Evolutionary conservation across 2,113 vertebrate species (phyloP), one percentile per base, ranked within the genome.

Genomic region (Tringa solitaria): DNA sequence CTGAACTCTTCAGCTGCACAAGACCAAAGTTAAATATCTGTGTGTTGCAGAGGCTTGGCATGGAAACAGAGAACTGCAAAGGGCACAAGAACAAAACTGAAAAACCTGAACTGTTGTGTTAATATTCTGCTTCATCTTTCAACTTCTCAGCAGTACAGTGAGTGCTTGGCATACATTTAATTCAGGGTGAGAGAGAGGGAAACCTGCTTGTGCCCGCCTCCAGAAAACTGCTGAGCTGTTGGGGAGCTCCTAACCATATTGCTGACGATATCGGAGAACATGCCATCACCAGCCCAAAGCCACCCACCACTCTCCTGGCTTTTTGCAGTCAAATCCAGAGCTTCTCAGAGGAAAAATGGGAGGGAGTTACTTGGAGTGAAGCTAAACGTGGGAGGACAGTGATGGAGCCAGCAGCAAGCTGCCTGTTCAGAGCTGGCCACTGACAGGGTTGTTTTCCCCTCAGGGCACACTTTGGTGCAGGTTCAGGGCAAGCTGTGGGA

Each of bases 131-230:
- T 70, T 79, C 1, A 0, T 79, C 56, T 79, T 90, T 60, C 0
- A 0, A 30, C 65, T 59, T 79, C 60, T 63, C 27, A 8, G 45
- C 0, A 0, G 19, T 32, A 8, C 17, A 43, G 65, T 2, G 1
- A 7, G 17, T 68, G 37, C 53, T 89, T 20, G 37, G 30, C 43
- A 32, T 4, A 3, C n/a, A 10, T 60, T 69, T 57, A 30, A 48
- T 43, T 65, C 24, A 26, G 73, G 23, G 17, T 51, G 60, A 59
- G 43, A 22, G 23, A 30, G 74, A 81, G 39, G 45, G 32, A 67
- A 63, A 33, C 4, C 10, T 65, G 61, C 18, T 56, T 22, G 35
- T 69, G 80, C 50, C 43, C 39, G 23, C 32, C 15, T 53, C 8
- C 24, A 15, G 51, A 23, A 45, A 45, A 21, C 78, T 7, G 16